Base-by-base conservation (phyloP, 2,113 vertebrate genomes). In the Agelaius phoeniceus region DNA sequence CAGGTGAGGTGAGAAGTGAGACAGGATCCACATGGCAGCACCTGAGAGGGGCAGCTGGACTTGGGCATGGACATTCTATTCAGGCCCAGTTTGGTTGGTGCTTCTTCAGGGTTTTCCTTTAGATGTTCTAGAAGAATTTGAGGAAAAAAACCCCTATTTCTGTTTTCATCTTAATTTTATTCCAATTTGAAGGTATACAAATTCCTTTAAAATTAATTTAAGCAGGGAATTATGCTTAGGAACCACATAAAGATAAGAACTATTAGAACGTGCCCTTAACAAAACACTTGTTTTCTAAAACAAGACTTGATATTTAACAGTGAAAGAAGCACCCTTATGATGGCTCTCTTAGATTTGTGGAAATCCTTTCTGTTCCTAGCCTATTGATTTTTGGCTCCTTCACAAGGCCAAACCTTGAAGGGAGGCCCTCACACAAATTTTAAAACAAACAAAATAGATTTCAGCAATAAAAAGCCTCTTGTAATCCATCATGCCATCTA, bases 41-140 rank as follows among this genome's bases (percentile, higher is more conserved):
- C 17, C 63, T n/a, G 10, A 0, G 26, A 55, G 16, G 23, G 7
- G 5, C 6, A 41, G 10, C 10, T 30, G 0, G 23, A 51, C 11
- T 46, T 49, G 18, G 14, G 18, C 31, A 48, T 0, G 0, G 48
- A 33, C 5, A 3, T 59, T 73, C 65, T 19, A 8, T 7, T 57
- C 8, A 3, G 9, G 57, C 2, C 9, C 43, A 7, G 10, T 8
- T 35, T 15, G 7, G 10, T 10, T 49, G 35, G 20, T 12, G 5
- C 1, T 43, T 72, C 3, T 15, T 55, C 2, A 0, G 27, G 27
- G 2, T 27, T 35, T 37, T 9, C 33, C 28, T 57, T n/a, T 6
- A 33, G 14, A 52, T 3, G 12, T 18, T 48, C 9, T 6, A 5
- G 16, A 55, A 87, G n/a, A 6, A 27, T 8, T 24, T 33, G 3